Evolutionary conservation across 2,888 invertebrate genomes (phyloP), one percentile per base, ranked within the genome.

Genomic region (Morpho deidamia): DNA sequence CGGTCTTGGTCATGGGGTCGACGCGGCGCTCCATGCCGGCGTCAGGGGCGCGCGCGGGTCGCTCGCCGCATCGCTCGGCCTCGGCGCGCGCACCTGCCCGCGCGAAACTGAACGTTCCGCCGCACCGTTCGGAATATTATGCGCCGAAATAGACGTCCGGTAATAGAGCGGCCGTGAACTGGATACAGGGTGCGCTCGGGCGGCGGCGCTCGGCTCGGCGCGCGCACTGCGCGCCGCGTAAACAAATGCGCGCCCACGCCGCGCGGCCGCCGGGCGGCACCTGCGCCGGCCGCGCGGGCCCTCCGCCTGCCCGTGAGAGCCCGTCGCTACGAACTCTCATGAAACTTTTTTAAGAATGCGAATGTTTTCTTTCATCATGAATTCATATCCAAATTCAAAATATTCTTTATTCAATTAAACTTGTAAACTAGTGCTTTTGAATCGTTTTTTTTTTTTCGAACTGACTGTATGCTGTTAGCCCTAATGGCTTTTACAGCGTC

Each of bases 161-260:
- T 83, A 80, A 84, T 86, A 85, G 85, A 78, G 84, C 85, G 86
- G 79, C 86, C 86, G 86, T 86, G 86, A 86, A 86, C 86, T 85
- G 86, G 78, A 84, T 84, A 78, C 67, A 73, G 82, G 78, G 76
- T 76, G 83, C 77, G 78, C 78, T 71, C 74, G 78, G 76, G 72
- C 69, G 68, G 70, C 70, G 69, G 70, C 68, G 71, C 65, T 67
- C 70, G 65, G 67, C 69, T 68, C 69, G 66, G 65, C 70, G 67
- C 68, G 66, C 69, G 65, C 62, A 69, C 70, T 69, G 71, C 66
- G 66, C 49, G 67, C 67, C 59, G 67, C 66, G 72, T 66, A 64
- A 63, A 66, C 67, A 67, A 65, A 63, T 70, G 71, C 71, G 75
- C 74, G 74, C 75, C 73, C 76, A 76, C 71, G 70, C 71, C 73